These are phyloP conservation scores for Margarornis squamiger DNA, from an alignment of 2,797 vertebrate genomes.

Conservation along the genomic window DNA sequence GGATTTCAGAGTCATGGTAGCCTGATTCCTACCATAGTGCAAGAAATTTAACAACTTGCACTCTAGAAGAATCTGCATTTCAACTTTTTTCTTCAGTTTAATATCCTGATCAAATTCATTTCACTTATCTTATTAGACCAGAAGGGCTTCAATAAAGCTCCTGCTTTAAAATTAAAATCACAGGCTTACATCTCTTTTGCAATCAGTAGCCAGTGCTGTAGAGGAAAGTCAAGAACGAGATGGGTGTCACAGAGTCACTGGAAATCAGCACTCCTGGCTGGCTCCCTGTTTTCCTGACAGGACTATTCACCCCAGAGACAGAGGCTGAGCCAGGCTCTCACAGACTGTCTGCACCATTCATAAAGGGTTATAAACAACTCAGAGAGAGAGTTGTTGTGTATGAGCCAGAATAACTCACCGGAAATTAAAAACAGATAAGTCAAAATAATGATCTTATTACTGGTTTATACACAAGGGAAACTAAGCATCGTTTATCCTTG, in stretches of 20 bases:
- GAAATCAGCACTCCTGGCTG: not conserved
- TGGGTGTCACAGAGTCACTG: not conserved
- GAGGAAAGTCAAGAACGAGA: not conserved
- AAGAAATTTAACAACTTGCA: not conserved
- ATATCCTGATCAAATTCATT: not conserved
- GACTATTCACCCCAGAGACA: not conserved
- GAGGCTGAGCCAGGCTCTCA: slow-evolving; percentile 29
- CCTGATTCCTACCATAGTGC: not conserved
- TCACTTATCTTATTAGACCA: not conserved
- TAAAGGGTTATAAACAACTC: slow-evolving; percentile 21
- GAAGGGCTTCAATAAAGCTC: not conserved
- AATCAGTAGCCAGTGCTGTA: not conserved
- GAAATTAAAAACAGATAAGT: slow-evolving; percentile 27
- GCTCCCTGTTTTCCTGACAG: not conserved
- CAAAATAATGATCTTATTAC: not conserved
- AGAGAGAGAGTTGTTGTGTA: not conserved
- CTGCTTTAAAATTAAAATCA: not conserved
- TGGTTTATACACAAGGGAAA: not conserved
- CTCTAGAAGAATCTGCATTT: not conserved
- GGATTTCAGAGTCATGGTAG: not conserved
- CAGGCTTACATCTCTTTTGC: not conserved
- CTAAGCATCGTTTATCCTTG: not conserved
- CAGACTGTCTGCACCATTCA: slow-evolving; percentile 14
- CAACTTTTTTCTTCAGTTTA: not conserved
- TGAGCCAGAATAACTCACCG: not conserved